Evolutionary conservation across 2,888 invertebrate genomes (phyloP), one percentile per base, ranked within the genome.

Genomic region (Mythimna lalbum): DNA sequence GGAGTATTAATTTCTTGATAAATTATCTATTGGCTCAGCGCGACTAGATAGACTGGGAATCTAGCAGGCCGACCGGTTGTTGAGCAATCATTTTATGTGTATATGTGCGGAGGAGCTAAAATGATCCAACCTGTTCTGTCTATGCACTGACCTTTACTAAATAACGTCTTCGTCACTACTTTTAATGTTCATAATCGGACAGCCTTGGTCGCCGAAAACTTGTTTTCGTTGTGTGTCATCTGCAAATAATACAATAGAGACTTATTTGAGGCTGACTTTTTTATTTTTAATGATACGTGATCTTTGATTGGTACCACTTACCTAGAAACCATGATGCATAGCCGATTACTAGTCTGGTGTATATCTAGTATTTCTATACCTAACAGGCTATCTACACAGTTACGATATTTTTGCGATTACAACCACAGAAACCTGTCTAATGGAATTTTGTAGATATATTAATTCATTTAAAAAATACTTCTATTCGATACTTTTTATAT

Each of bases 101-200:
- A 69, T 63, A 76, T 73, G 73, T 59, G 70, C 81, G 76, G 73
- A 80, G 83, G 80, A 83, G 78, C 66, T 81, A 73, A 73, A 80
- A 80, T 83, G 69, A 81, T 81, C 77, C 80, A 87, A 88, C 85
- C 86, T 78, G 87, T 87, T 89, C 75, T 80, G 78, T 83, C 76
- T 86, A 85, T 81, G 82, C 75, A 79, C 81, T 87, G 87, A 87
- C 89, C 86, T 90, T 88, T 88, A 78, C 73, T 78, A 80, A 79
- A 79, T 78, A 80, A 73, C 82, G 61, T 81, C 81, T 76, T 78
- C 83, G 71, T 79, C 74, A 80, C 55, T 69, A 62, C 53, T 64
- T 77, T 81, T 69, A 70, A 82, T 75, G 71, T 73, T 82, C 39
- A 55, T 67, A 73, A 66, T 65, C 62, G 39, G 56, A 65, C 67